Base-by-base conservation (phyloP, 30 jellyfish, hydroid and myxozoan genomes). In the Hydractinia symbiolongicarpus region DNA sequence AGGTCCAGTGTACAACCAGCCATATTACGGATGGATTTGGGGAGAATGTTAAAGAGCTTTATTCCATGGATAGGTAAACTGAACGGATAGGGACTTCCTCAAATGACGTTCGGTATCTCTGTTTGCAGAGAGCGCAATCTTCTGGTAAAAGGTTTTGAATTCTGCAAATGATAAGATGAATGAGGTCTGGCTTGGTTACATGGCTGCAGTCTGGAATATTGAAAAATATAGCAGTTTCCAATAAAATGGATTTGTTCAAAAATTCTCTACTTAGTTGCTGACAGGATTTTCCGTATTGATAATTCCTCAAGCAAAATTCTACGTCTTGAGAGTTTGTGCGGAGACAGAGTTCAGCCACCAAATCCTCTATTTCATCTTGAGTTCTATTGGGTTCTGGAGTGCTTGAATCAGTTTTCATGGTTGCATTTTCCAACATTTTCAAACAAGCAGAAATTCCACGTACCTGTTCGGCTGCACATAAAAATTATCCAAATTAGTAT, bases 61-160 rank as follows among this genome's bases (percentile, higher is more conserved):
- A n/a, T n/a, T n/a, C n/a, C n/a, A n/a, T n/a, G n/a, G n/a, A n/a
- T n/a, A n/a, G n/a, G n/a, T n/a, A n/a, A n/a, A n/a, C n/a, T n/a
- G n/a, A n/a, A n/a, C n/a, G 69, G 69, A 58, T 11, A 16, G 69
- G 69, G 19, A 11, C 19, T 58, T 58, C 69, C 2, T 58, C 19
- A 58, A 58, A 16, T 58, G 69, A 13, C 19, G 69, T 58, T 58
- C 69, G 15, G 19, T 58, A 58, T 58, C 69, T 58, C 69, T 58
- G 69, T 11, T 58, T 58, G 19, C 69, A 58, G 69, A 58, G 69
- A 13, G 15, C 17, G 69, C 69, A 58, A 58, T 58, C 69, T 58
- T 58, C 69, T 58, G 69, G 69, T 16, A 58, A 16, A 16, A 58
- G 69, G 19, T 0, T 58, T 58, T 58, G 69, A 58, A 58, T 58